Base-by-base conservation (phyloP, 2,113 vertebrate species). In the Martes martes region DNA sequence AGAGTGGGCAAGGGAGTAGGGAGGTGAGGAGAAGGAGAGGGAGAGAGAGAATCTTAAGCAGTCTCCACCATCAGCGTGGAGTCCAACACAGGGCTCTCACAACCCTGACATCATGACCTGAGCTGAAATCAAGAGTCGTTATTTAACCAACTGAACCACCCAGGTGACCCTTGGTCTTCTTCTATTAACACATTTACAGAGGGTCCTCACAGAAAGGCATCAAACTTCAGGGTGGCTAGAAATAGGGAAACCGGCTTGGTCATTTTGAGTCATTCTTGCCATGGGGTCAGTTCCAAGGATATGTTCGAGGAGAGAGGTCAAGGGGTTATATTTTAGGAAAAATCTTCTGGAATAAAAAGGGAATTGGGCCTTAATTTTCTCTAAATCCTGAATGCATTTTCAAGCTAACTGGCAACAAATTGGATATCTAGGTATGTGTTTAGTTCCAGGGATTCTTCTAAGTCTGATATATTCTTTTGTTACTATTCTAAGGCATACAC, bases 301-400 rank as follows among this genome's bases (percentile, higher is more conserved):
- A 82, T 50, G 4, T 15, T 69, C 7, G 33, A 23, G 21, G 36
- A 82, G 19, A 55, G 14, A 83, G 31, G 31, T 79, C n/a, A 83
- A 96, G 31, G 71, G 42, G 11, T 45, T 50, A 11, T 69, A 73
- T 82, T 39, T 80, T 81, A 82, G 57, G 50, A 82, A 76, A 88
- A 91, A 8, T 67, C 33, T 76, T 94, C 76, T 96, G 31, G 76
- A 69, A 39, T 83, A 76, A 67, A 83, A 39, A 67, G 23, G 15
- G 88, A 88, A 52, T 45, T 87, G 76, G 18, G 50, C 28, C 57
- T 95, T 92, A 83, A 18, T 95, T 82, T 97, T 57, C 16, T 74
- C 55, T 61, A 85, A 91, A 88, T 88, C 52, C 50, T 39, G 18
- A 94, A 91, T 23, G 85, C 42, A 14, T 94, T 69, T 87, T 88